phyloP scores from a whole-genome alignment of 2,113 vertebrate genomes.

The Xyrauchen texanus region DNA sequence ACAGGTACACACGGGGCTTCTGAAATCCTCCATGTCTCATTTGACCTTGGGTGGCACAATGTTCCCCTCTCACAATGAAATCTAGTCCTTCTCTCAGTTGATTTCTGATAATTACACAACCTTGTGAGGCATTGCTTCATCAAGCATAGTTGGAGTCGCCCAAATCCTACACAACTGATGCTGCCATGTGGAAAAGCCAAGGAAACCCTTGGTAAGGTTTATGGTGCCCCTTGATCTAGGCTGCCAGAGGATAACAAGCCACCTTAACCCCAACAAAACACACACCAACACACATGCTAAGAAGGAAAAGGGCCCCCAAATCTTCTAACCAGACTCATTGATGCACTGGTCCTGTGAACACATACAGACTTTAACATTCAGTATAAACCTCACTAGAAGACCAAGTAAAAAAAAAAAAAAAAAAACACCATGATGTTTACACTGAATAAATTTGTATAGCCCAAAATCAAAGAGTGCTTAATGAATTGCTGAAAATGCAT shows the following conservation, averaged over 20 bases:
- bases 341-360: slow-evolving; percentile 24
- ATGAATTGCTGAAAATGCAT: slow-evolving; percentile 24
- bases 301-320: slow-evolving; percentile 37
- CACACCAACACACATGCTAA: slow-evolving; percentile 52
- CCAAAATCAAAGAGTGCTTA: slow-evolving; percentile 36
- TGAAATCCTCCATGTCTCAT: slow-evolving; percentile 46
- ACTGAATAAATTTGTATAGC: slow-evolving; percentile 38
- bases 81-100: slow-evolving; percentile 42
- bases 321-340: slow-evolving; percentile 37
- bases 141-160: slow-evolving; percentile 49
- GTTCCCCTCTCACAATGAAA: slow-evolving; percentile 42
- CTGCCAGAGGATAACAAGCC: slow-evolving; percentile 57
- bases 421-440: slow-evolving; percentile 45
- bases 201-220: slow-evolving; percentile 48
- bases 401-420: no score
- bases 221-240: slow-evolving; percentile 53
- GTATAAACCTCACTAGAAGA: no score
- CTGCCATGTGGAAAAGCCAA: slow-evolving; percentile 64
- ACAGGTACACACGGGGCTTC: slow-evolving; percentile 37
- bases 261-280: slow-evolving; percentile 57
- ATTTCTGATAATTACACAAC: slow-evolving; percentile 60
- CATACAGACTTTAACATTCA: slow-evolving; percentile 29
- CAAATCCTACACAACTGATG: slow-evolving; percentile 59
- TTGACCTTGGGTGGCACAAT: slow-evolving; percentile 55
- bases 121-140: slow-evolving; percentile 36